A percentile compares a stretch with the other conserved stretches of the same genome.
phyloP scores from a whole-genome alignment of 2,113 vertebrate genomes.

The Cavia aperea region DNA sequence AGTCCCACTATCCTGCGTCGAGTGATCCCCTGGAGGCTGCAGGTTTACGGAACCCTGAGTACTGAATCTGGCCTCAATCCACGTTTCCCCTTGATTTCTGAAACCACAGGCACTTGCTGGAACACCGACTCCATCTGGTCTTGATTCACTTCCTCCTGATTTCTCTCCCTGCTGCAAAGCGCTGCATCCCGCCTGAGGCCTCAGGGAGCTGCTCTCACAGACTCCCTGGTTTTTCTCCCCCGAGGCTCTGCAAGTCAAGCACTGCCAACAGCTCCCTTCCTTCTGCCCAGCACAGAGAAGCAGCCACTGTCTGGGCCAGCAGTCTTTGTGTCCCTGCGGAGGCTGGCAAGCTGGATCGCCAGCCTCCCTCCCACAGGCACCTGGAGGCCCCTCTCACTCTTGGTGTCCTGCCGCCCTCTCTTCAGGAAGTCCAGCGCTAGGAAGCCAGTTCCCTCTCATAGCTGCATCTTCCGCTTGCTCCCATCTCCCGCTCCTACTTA shows the following conservation, averaged over 20 bases:
- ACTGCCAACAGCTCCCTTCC: constrained; percentile 50
- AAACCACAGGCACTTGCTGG: constrained; percentile 57
- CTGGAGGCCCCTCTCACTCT: not conserved
- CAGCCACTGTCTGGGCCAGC: not conserved
- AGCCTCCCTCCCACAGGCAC: not conserved
- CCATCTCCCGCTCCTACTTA: not conserved
- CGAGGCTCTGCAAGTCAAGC: constrained; percentile 59
- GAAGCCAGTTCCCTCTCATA: not conserved
- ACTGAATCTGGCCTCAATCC: constrained; percentile 55
- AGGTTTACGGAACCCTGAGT: constrained; percentile 41
- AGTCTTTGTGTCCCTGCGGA: not conserved
- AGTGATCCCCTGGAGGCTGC: constrained; percentile 24
- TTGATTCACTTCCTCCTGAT: constrained; percentile 53
- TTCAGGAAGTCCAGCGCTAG: not conserved
- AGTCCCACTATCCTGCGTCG: not conserved
- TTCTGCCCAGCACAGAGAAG: constrained; percentile 36
- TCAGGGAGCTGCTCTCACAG: constrained; percentile 60
- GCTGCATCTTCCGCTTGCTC: no score
- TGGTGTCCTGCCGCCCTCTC: not conserved
- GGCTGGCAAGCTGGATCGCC: not conserved
- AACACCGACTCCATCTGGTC: constrained; percentile 69
- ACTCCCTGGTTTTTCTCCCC: constrained; percentile 59
- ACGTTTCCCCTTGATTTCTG: constrained; percentile 28
- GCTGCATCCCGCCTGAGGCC: constrained; percentile 43
- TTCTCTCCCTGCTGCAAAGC: constrained; percentile 53